Percentiles rank a stretch among this genome's conserved stretches.
Evolutionary conservation across 1,140 invertebrate genomes (phyloP).

Genomic region (Batillaria attramentaria): DNA sequence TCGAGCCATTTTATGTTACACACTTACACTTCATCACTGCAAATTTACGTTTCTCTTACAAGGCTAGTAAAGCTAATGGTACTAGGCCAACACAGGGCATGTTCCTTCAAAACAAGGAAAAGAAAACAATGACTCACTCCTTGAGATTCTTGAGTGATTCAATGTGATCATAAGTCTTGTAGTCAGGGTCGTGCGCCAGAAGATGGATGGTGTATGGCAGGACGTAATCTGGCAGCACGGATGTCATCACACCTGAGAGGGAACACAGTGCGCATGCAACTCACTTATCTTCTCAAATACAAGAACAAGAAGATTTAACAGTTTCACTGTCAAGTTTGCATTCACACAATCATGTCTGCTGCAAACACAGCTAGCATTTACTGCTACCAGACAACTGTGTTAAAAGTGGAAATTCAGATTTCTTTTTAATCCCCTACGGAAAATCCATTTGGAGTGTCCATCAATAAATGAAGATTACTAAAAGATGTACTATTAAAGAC

Average conservation of each 20-base stretch:
- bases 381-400: too few relatives aligned
- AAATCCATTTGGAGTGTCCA: too few relatives aligned
- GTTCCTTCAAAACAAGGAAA: not conserved
- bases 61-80: not conserved
- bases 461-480: too few relatives aligned
- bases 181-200: conserved; percentile 90
- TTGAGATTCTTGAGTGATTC: conserved; percentile 79
- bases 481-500: too few relatives aligned
- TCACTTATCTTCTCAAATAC: too few relatives aligned
- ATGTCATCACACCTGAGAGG: conserved; percentile 64
- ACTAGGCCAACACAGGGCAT: not conserved
- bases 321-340: too few relatives aligned
- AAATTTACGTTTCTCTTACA: not conserved
- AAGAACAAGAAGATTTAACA: too few relatives aligned
- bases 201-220: conserved; percentile 94
- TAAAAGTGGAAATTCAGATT: too few relatives aligned
- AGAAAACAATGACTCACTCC: conserved; percentile 65
- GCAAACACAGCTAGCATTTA: too few relatives aligned
- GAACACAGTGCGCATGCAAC: too few relatives aligned
- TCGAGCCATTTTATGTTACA: not conserved
- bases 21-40: not conserved
- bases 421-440: too few relatives aligned
- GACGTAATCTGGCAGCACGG: conserved; percentile 90
- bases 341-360: too few relatives aligned
- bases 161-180: conserved; percentile 82